A percentile compares a stretch with the other conserved stretches of the same genome.
Conservation (phyloP, 2,113 vertebrate genomes). For the Bujurquina vittata region DNA sequence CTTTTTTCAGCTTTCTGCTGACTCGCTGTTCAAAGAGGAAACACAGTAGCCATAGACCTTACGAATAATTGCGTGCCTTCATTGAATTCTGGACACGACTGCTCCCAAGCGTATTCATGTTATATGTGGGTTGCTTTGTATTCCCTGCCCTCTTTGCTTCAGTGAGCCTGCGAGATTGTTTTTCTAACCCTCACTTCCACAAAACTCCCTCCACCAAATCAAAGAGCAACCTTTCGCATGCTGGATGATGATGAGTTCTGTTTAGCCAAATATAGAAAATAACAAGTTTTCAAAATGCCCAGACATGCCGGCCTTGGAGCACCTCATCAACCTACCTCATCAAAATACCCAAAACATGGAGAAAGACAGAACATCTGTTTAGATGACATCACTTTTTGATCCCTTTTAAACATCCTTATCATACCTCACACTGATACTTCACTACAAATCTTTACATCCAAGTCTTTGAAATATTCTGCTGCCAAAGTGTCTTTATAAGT, state of each 20-base stretch:
- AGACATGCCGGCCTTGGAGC: slow-evolving; percentile 26
- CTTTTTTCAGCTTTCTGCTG: not conserved
- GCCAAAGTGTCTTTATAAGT: not conserved
- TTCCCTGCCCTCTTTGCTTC: not conserved
- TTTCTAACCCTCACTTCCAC: not conserved
- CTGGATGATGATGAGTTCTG: not conserved
- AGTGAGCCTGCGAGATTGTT: not conserved
- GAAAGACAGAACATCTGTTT: slow-evolving; percentile 25
- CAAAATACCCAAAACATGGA: slow-evolving; percentile 4
- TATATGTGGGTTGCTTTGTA: slow-evolving; percentile 1
- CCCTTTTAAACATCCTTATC: not conserved
- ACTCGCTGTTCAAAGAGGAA: slow-evolving; percentile 2
- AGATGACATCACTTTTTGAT: not conserved
- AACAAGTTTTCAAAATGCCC: slow-evolving; percentile 39
- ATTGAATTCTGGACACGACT: not conserved
- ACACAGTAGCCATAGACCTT: not conserved
- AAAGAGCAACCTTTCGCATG: slow-evolving; percentile 7
- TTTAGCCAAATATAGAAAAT: slow-evolving; percentile 42
- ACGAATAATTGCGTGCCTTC: slow-evolving; percentile 12
- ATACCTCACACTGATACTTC: not conserved
- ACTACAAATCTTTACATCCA: not conserved
- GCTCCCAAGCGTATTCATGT: not conserved
- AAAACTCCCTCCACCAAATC: slow-evolving; percentile 24
- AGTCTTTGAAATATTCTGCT: not conserved
- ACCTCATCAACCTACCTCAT: slow-evolving; percentile 16